These are phyloP conservation scores for Acrocephalus scirpaceus DNA, from an alignment of 2,797 vertebrate species.

Conservation along the genomic window DNA sequence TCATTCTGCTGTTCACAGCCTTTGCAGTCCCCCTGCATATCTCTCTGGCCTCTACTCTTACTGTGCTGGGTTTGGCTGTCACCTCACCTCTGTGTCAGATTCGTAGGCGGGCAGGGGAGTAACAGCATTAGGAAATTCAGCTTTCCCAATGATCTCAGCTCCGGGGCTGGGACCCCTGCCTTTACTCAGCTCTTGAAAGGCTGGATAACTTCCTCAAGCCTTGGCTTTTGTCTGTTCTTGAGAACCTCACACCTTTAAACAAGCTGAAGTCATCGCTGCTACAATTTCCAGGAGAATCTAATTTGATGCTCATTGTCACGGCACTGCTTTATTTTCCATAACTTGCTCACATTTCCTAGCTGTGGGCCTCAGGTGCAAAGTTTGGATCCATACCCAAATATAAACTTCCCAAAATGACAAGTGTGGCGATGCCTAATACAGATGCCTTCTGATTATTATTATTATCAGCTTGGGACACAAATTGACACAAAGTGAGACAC, in stretches of 20 bases:
- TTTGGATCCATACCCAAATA: background rate
- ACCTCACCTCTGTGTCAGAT: background rate
- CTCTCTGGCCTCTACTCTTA: background rate
- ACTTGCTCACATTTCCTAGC: background rate
- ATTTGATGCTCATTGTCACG: background rate
- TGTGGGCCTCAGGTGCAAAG: background rate
- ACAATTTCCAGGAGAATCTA: background rate
- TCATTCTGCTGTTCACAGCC: background rate
- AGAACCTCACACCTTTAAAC: background rate
- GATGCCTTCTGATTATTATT: background rate
- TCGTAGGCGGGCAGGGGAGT: background rate
- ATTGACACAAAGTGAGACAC: background rate
- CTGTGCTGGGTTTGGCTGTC: background rate
- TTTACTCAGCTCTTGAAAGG: background rate
- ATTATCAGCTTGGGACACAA: background rate
- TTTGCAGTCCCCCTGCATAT: background rate
- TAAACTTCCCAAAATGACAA: background rate
- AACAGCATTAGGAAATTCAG: background rate
- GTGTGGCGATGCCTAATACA: background rate
- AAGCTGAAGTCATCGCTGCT: background rate
- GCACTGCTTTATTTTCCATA: constrained; percentile 1
- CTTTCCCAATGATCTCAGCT: background rate
- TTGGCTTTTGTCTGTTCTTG: background rate
- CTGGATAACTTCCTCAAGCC: background rate
- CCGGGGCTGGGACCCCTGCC: background rate